Conservation (phyloP, 1,140 invertebrate species). For the Sycophaga agraensis region DNA sequence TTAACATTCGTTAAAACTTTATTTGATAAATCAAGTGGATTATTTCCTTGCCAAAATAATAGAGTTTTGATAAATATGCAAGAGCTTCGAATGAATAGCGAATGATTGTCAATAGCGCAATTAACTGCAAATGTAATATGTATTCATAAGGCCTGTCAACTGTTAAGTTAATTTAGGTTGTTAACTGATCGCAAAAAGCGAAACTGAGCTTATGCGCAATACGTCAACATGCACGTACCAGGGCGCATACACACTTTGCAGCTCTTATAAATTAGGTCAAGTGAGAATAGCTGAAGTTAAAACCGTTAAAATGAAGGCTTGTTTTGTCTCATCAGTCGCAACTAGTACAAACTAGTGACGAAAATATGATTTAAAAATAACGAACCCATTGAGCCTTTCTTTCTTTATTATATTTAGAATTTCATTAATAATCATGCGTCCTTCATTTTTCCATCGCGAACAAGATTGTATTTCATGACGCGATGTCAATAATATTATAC, state of each 20-base stretch:
- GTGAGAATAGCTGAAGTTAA: slow-evolving; percentile 26
- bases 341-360: slow-evolving; percentile 13
- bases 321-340: slow-evolving; percentile 13
- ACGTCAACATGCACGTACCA: slow-evolving; percentile 1
- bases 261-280: slow-evolving; percentile 19
- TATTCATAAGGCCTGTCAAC: not conserved
- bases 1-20: too few relatives aligned
- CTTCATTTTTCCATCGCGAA: too few relatives aligned
- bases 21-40: too few relatives aligned
- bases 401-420: too few relatives aligned
- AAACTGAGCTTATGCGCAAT: not conserved
- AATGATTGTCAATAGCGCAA: slow-evolving; percentile 15
- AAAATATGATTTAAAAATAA: slow-evolving; percentile 14
- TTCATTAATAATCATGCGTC: too few relatives aligned
- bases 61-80: not conserved
- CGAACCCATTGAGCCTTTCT: not conserved
- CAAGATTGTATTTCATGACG: too few relatives aligned
- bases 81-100: not conserved
- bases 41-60: too few relatives aligned
- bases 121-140: slow-evolving; percentile 13
- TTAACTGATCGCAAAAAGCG: slow-evolving; percentile 19
- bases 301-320: slow-evolving; percentile 17
- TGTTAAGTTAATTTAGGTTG: slow-evolving; percentile 22
- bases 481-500: too few relatives aligned
- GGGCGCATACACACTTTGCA: not conserved